phyloP scores from a whole-genome alignment of 2,797 vertebrate species.

The Dromococcyx pavoninus region DNA sequence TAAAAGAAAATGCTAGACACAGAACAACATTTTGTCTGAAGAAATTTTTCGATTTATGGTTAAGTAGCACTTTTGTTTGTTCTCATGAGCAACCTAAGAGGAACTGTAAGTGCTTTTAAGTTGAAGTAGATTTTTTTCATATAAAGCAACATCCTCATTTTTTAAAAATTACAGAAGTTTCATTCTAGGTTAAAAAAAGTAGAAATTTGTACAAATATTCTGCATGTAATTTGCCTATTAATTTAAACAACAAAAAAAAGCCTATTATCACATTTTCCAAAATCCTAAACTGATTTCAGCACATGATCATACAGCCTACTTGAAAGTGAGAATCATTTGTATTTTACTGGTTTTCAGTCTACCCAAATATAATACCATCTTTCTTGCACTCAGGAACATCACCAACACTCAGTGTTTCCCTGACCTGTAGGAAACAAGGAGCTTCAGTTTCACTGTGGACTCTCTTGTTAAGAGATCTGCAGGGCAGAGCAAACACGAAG shows the following conservation, averaged over 20 bases:
- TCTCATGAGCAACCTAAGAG: not conserved
- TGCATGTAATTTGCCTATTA: not conserved
- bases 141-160: constrained; percentile 11
- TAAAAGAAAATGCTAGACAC: not conserved
- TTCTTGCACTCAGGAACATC: not conserved
- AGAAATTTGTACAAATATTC: not conserved
- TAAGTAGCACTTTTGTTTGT: not conserved
- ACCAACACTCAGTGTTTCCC: not conserved
- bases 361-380: not conserved
- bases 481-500: not conserved
- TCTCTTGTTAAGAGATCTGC: not conserved
- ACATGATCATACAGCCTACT: not conserved
- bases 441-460: not conserved
- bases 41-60: not conserved
- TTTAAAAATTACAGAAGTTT: not conserved
- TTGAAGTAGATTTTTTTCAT: not conserved
- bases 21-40: not conserved
- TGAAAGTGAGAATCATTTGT: not conserved
- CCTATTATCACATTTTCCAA: not conserved
- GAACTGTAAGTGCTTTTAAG: not conserved
- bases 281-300: not conserved
- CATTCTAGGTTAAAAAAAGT: not conserved
- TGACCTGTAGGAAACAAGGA: not conserved
- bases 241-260: not conserved
- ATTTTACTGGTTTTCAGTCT: not conserved